Conservation (phyloP, 1,140 invertebrate species). For the Catajapyx aquilonaris region DNA sequence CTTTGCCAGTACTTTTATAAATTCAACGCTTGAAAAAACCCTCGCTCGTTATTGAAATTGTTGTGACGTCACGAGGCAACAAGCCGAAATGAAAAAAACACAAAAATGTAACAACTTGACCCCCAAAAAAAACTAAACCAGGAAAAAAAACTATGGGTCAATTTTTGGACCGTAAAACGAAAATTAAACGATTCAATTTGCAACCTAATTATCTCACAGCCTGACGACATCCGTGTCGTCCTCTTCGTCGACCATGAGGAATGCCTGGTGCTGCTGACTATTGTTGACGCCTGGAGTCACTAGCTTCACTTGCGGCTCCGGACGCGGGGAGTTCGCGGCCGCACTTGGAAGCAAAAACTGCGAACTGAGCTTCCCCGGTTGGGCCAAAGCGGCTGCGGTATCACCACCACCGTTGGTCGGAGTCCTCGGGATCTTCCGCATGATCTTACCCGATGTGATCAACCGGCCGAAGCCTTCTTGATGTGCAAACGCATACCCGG, state of each 20-base stretch:
- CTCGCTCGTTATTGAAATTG: no score
- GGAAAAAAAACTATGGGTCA: no score
- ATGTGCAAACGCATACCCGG: constrained; percentile 97
- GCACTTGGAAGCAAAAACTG: neutral
- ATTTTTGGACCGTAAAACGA: no score
- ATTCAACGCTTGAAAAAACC: no score
- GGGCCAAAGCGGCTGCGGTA: neutral
- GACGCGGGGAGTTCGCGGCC: neutral
- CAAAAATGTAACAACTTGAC: no score
- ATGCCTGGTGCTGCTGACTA: no score
- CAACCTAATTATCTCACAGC: neutral
- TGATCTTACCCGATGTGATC: constrained; percentile 95
- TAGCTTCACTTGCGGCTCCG: neutral
- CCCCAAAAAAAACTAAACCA: no score
- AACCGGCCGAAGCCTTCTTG: constrained; percentile 90
- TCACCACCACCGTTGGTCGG: constrained; percentile 22
- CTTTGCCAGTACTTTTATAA: no score
- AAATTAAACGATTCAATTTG: no score
- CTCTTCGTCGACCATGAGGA: neutral
- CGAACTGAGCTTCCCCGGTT: neutral
- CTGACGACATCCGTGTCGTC: neutral
- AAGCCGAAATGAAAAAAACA: no score
- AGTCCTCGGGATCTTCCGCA: constrained; percentile 43
- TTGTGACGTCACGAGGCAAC: no score
- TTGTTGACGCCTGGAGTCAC: neutral